Base-by-base conservation (phyloP, 2,888 invertebrate genomes). In the Acronicta psi region DNA sequence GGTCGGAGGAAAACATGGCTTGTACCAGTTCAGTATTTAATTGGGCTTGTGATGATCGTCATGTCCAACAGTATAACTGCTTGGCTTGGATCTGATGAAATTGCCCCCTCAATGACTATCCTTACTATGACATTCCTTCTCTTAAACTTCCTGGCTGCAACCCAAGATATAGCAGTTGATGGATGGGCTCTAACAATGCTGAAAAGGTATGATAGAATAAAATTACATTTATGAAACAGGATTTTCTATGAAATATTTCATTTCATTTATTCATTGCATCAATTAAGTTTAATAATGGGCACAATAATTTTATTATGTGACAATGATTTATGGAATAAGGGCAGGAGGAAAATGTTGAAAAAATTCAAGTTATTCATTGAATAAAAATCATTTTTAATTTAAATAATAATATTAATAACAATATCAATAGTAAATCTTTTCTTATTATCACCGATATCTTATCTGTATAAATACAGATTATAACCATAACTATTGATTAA, bases 171-270 rank as follows among this genome's bases (percentile, higher is more conserved):
- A 82, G 99, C 99, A 14, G 99, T 99, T 0, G 99, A 99, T 94
- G 99, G 99, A 18, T 99, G 99, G 99, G 99, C 99, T 0, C 94
- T 99, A 11, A 99, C 99, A 0, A 99, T 99, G 99, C 94, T 99
- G 2, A 98, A 98, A 82, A 97, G 98, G 96, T 98, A 83, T 69
- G 8, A 37, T 34, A 17, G 42, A 36, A 11, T 13, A 31, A 31
- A 34, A 25, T 17, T 9, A 41, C 20, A 20, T 9, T 8, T 1
- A 25, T 25, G 9, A 25, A 25, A 25, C 25, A 25, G 7, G 1
- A 23, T 23, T 4, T 7, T 7, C 2, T 4, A 20, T 20, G 5
- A 20, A 20, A 20, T 20, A n/a, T n/a, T n/a, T n/a, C n/a, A n/a
- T n/a, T n/a, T n/a, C n/a, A 20, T 20, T 20, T 20, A 4, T 20